Conservation (phyloP, 1,140 invertebrate species). For the Pogonognathellus flavescens region DNA sequence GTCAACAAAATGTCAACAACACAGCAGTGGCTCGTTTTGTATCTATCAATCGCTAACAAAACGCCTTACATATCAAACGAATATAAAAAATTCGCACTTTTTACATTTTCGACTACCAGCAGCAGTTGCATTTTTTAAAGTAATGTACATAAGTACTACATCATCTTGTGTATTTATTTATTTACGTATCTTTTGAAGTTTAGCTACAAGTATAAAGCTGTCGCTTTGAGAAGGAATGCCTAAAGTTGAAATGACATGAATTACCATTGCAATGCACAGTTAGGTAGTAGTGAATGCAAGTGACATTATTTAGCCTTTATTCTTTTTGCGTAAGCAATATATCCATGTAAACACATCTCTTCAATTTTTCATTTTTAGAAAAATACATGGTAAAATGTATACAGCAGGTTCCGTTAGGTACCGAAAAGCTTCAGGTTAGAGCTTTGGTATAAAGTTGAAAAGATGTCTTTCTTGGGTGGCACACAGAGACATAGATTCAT, state of each 20-base stretch:
- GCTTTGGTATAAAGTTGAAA: conserved; percentile 2
- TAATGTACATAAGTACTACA: no score
- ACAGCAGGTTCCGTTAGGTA: background rate
- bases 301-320: conserved; percentile 3
- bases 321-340: background rate
- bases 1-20: conserved; percentile 7
- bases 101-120: no score
- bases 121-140: no score
- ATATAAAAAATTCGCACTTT: background rate
- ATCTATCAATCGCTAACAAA: background rate
- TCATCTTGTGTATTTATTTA: background rate
- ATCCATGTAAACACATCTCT: background rate
- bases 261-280: background rate
- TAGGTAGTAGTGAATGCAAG: background rate
- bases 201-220: background rate
- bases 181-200: conserved; percentile 20
- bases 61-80: background rate
- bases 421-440: background rate
- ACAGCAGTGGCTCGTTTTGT: background rate
- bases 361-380: background rate
- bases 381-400: background rate
- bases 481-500: conserved; percentile 29
- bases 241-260: background rate
- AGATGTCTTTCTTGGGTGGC: conserved; percentile 38
- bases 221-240: no score